These are phyloP conservation scores for Oligia latruncula DNA, from an alignment of 2,888 invertebrate species.

Conservation along the genomic window DNA sequence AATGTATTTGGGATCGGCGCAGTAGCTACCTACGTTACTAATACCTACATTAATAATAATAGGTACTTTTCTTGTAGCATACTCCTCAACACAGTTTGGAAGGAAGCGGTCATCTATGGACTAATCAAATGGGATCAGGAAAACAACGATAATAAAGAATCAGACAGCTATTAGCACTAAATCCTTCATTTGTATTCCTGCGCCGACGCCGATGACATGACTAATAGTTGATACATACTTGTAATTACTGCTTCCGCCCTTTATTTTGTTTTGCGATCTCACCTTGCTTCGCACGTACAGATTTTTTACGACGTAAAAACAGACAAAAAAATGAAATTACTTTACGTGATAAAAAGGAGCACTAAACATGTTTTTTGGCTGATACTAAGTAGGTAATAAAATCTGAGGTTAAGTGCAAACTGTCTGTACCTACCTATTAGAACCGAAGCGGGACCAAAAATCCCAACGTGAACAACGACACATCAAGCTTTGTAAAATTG, in stretches of 20 bases:
- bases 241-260: slow-evolving; percentile 80
- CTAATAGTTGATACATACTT: slow-evolving; percentile 55
- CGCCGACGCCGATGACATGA: slow-evolving; percentile 35
- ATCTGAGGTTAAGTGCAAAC: slow-evolving; percentile 5
- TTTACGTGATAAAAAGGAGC: slow-evolving; percentile 21
- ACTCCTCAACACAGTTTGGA: neutral
- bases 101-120: neutral
- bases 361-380: neutral
- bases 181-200: slow-evolving; percentile 53
- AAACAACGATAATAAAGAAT: neutral
- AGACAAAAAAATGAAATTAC: slow-evolving; percentile 32
- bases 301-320: slow-evolving; percentile 64
- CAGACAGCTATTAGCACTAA: slow-evolving; percentile 9
- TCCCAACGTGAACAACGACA: neutral
- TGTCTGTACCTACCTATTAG: too few relatives aligned
- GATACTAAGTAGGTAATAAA: neutral
- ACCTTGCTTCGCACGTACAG: slow-evolving; percentile 70
- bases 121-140: slow-evolving; percentile 1
- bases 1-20: neutral
- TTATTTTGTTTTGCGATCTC: slow-evolving; percentile 75
- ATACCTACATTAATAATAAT: too few relatives aligned
- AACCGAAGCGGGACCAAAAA: neutral
- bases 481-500: neutral
- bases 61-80: neutral
- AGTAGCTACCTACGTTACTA: too few relatives aligned